A percentile compares a stretch with the other conserved stretches of the same genome.
phyloP scores from a whole-genome alignment of 2,888 invertebrate species.

The Drosophila sordidula region DNA sequence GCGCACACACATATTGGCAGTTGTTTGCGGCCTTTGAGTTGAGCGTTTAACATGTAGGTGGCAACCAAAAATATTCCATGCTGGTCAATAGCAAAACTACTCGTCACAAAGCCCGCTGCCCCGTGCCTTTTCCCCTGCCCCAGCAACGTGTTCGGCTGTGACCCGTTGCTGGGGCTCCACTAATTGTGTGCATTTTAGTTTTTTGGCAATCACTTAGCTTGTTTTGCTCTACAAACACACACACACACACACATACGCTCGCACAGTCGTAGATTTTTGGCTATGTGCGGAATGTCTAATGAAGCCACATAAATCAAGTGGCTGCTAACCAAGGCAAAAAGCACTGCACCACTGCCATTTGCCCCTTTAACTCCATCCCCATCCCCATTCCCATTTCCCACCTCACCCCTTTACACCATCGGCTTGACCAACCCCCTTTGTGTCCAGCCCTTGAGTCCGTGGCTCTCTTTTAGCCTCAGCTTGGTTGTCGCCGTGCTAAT shows the following conservation, averaged over 20 bases:
- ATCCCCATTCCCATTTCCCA: background rate
- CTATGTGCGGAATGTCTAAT: conserved; percentile 80
- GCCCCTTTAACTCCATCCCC: conserved; percentile 19
- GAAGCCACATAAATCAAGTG: conserved; percentile 84
- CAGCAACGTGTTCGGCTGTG: conserved; percentile 15
- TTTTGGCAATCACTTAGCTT: conserved; percentile 74
- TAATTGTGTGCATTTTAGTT: conserved; percentile 43
- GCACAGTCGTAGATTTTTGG: conserved; percentile 20
- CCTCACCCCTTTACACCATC: background rate
- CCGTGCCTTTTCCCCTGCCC: conserved; percentile 11
- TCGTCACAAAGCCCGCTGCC: conserved; percentile 20
- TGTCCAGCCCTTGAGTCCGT: background rate
- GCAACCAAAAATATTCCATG: conserved; percentile 71
- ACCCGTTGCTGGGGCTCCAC: conserved; percentile 11
- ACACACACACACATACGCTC: conserved; percentile 2
- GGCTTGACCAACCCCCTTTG: conserved; percentile 20
- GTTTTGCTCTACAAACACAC: conserved; percentile 17
- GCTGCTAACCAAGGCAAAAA: conserved; percentile 40
- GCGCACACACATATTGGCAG: conserved; percentile 10
- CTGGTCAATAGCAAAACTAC: conserved; percentile 72
- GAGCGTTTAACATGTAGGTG: conserved; percentile 41
- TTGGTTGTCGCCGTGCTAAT: conserved; percentile 64
- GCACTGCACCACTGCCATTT: conserved; percentile 19
- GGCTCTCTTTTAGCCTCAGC: conserved; percentile 15
- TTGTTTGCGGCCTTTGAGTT: conserved; percentile 43